A percentile compares a stretch with the other conserved stretches of the same genome.
Evolutionary conservation across 1,140 invertebrate genomes (phyloP).

Genomic region (Cherax quadricarinatus): DNA sequence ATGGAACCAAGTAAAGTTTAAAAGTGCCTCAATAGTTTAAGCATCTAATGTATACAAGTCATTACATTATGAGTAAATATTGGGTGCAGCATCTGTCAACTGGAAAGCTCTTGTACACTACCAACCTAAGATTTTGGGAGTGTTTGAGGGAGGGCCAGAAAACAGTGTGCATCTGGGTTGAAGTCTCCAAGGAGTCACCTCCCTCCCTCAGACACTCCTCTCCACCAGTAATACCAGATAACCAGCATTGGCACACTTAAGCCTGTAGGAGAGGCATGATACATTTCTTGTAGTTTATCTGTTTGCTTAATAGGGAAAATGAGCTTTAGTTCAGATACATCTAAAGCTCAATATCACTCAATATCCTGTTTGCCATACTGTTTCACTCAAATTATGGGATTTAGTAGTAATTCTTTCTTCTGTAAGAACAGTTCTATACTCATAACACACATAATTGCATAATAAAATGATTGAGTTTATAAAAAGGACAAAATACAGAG

Average conservation of each 20-base stretch:
- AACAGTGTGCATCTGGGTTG: not conserved
- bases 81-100: constrained; percentile 4
- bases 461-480: constrained; percentile 34
- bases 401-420: constrained; percentile 38
- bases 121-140: constrained; percentile 60
- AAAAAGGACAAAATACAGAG: constrained; percentile 38
- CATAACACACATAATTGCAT: constrained; percentile 16
- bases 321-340: constrained; percentile 59
- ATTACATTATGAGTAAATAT: constrained; percentile 40
- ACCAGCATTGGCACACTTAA: constrained; percentile 65
- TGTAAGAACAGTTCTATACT: constrained; percentile 27
- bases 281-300: constrained; percentile 46
- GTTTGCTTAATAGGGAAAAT: constrained; percentile 60
- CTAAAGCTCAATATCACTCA: constrained; percentile 66
- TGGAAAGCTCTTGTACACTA: constrained; percentile 47
- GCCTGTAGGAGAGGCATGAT: constrained; percentile 61
- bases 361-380: constrained; percentile 66
- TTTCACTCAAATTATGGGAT: constrained; percentile 43
- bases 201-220: constrained; percentile 65
- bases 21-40: not conserved
- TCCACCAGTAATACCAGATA: constrained; percentile 66
- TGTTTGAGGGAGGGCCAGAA: constrained; percentile 59
- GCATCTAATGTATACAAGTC: constrained; percentile 33
- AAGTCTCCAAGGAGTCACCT: constrained; percentile 31
- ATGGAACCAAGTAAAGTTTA: not conserved